Evolutionary conservation across 2,797 vertebrate species (phyloP).

Genomic region (Pipistrellus kuhlii): DNA sequence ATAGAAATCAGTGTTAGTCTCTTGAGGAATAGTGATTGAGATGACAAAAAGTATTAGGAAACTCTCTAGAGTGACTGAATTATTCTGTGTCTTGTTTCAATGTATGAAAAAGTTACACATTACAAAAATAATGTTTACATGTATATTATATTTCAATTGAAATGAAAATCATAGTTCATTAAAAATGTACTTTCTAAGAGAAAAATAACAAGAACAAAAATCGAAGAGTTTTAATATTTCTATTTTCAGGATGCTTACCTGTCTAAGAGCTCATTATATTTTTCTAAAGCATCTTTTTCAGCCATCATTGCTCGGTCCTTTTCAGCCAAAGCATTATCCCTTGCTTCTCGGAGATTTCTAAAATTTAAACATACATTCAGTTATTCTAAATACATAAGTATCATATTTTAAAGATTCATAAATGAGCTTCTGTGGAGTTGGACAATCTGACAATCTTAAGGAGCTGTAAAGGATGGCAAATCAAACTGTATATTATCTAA

Average conservation of each 20-base stretch:
- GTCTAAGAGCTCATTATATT: conserved; percentile 95
- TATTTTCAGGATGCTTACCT: conserved; percentile 91
- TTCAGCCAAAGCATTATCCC: conserved; percentile 95
- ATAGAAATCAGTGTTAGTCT: conserved; percentile 1
- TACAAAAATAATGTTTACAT: conserved; percentile 21
- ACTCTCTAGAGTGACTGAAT: background rate
- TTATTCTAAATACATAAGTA: conserved; percentile 64
- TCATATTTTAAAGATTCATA: conserved; percentile 45
- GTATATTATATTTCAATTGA: background rate
- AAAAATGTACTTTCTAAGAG: conserved; percentile 2
- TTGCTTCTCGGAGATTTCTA: conserved; percentile 96
- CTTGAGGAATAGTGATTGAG: background rate
- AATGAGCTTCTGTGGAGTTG: background rate
- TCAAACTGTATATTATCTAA: background rate
- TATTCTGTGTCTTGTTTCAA: background rate
- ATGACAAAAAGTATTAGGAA: background rate
- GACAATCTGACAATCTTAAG: background rate
- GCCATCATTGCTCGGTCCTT: conserved; percentile 92
- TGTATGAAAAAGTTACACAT: background rate
- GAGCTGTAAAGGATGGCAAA: background rate
- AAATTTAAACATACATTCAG: conserved; percentile 69
- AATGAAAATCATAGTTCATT: conserved; percentile 51
- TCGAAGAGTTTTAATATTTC: background rate
- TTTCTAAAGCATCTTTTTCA: conserved; percentile 93
- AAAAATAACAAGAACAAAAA: background rate